Evolutionary conservation across 2,113 vertebrate species (phyloP).

Genomic region (Cichladusa arquata): DNA sequence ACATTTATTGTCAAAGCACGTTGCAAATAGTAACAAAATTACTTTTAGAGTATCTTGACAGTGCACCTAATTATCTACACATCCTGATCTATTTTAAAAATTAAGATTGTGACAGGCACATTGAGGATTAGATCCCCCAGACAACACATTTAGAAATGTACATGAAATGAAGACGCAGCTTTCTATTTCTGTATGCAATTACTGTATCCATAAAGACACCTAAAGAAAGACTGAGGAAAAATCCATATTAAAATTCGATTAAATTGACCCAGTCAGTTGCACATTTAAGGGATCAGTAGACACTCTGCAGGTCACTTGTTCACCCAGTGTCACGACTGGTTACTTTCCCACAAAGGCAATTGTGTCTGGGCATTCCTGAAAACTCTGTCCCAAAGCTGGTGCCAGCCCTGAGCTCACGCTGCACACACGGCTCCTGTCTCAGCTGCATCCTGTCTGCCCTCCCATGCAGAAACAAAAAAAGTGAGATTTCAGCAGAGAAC

Average conservation of each 20-base stretch:
- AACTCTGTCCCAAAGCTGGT: neutral
- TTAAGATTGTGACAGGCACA: neutral
- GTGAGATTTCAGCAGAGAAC: neutral
- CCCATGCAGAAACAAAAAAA: neutral
- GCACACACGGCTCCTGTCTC: neutral
- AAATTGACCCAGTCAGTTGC: neutral
- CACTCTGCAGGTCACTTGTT: neutral
- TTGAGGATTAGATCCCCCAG: neutral
- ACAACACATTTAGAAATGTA: neutral
- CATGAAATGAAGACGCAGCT: neutral
- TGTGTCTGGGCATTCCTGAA: neutral
- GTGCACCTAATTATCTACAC: neutral
- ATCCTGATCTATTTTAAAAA: neutral
- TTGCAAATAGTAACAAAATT: neutral
- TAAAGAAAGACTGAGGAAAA: neutral
- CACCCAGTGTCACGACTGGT: neutral
- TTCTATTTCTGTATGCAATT: neutral
- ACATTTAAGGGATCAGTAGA: neutral
- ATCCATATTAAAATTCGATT: neutral
- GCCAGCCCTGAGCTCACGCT: conserved; percentile 8
- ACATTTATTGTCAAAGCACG: neutral
- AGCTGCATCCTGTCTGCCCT: neutral
- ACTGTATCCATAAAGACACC: neutral
- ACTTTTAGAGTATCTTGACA: neutral
- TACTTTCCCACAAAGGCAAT: neutral